These are phyloP conservation scores for Cyaniris semiargus DNA, from an alignment of 2,888 invertebrate genomes.

Conservation along the genomic window DNA sequence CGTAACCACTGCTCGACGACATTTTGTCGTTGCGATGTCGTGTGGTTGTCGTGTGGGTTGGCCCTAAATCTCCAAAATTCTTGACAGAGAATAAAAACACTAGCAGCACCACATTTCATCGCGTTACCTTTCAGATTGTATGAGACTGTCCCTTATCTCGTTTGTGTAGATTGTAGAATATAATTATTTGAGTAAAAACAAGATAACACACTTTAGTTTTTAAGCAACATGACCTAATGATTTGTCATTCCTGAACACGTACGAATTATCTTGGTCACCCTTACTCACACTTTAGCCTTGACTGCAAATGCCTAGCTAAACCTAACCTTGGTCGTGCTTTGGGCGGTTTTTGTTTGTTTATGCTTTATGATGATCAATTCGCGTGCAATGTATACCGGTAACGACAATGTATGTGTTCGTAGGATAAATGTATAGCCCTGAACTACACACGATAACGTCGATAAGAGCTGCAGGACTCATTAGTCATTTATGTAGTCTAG, in stretches of 20 bases:
- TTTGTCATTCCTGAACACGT: neutral
- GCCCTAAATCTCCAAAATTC: neutral
- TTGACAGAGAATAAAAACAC: neutral
- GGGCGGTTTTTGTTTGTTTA: neutral
- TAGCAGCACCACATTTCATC: no score
- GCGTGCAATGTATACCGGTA: conserved; percentile 10
- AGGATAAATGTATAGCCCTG: neutral
- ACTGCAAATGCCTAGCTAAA: conserved; percentile 20
- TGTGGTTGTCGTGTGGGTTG: no score
- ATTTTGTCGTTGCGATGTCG: no score
- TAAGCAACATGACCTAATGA: neutral
- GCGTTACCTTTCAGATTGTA: no score
- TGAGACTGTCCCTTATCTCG: no score
- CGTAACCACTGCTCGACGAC: no score
- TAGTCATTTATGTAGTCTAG: conserved; percentile 3
- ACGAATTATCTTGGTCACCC: neutral
- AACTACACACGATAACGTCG: neutral
- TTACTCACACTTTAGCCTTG: conserved; percentile 20
- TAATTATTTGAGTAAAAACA: no score
- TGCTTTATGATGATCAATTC: conserved; percentile 1
- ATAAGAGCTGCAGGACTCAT: conserved; percentile 7
- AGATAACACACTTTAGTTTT: neutral
- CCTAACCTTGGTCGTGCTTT: conserved; percentile 17
- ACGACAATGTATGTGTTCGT: neutral
- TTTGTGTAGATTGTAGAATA: no score